phyloP scores from a whole-genome alignment of 2,113 vertebrate species.

The Alethe diademata region DNA sequence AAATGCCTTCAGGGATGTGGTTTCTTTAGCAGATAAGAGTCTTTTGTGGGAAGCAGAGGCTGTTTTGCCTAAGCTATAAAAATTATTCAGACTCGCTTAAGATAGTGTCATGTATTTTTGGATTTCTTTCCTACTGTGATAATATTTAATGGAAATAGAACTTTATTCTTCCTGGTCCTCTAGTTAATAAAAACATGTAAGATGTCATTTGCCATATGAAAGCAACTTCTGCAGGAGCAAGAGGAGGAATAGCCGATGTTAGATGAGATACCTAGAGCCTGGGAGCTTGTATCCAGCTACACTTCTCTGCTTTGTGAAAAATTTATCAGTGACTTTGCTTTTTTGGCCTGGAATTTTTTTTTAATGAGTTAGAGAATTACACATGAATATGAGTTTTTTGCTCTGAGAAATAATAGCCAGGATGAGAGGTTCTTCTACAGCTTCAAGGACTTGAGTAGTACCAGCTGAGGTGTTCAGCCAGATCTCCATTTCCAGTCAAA shows the following conservation, averaged over 20 bases:
- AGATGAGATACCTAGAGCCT: not conserved
- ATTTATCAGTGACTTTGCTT: not conserved
- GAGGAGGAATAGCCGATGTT: not conserved
- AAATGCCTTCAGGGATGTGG: not conserved
- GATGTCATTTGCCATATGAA: not conserved
- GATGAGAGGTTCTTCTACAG: not conserved
- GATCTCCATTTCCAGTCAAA: not conserved
- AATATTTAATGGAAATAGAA: not conserved
- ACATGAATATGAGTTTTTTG: not conserved
- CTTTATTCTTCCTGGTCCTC: not conserved
- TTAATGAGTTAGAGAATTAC: not conserved
- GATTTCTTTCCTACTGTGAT: not conserved
- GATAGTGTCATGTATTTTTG: not conserved
- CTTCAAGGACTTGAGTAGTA: not conserved
- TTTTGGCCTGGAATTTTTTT: not conserved
- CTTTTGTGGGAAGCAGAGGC: not conserved
- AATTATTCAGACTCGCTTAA: not conserved
- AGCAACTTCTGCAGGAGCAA: not conserved
- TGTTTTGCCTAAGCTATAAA: not conserved
- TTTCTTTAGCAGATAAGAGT: slow-evolving; percentile 13
- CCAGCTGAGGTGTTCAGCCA: not conserved
- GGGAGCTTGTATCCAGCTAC: not conserved
- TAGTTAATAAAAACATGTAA: not conserved
- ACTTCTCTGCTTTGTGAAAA: not conserved
- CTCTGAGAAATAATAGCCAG: not conserved